Percentiles rank a stretch among this genome's conserved stretches.
Conservation (phyloP, 2,888 invertebrate species). For the Antheraea assamensis region DNA sequence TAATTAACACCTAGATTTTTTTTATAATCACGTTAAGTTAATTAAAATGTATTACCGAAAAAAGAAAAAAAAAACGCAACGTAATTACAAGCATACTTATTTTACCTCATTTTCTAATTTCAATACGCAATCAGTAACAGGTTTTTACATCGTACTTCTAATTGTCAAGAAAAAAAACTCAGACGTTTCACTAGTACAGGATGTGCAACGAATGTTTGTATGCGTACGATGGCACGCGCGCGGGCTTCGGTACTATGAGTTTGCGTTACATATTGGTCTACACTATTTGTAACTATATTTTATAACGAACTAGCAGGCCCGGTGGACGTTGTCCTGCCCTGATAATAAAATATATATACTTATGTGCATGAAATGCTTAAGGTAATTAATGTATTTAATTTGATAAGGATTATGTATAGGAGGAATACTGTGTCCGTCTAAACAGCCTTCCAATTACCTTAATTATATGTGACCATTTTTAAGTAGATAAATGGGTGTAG, state of each 20-base stretch:
- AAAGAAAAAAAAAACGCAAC: not conserved
- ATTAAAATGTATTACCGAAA: not conserved
- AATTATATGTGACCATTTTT: too few species aligned
- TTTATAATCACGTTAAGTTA: not conserved
- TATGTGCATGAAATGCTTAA: too few species aligned
- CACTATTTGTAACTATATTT: not conserved
- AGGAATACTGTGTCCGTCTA: too few species aligned
- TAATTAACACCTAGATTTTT: too few species aligned
- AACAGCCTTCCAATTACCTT: too few species aligned
- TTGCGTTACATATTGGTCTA: not conserved
- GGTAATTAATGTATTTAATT: too few species aligned
- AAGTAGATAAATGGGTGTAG: too few species aligned
- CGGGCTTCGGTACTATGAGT: not conserved
- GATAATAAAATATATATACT: too few species aligned
- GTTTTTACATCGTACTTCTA: not conserved
- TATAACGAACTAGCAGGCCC: too few species aligned
- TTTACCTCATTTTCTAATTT: conserved; percentile 8
- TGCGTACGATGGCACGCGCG: not conserved
- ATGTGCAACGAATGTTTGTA: not conserved
- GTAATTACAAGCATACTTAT: not conserved
- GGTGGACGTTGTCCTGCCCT: too few species aligned
- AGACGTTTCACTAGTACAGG: conserved; percentile 4
- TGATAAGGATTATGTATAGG: too few species aligned
- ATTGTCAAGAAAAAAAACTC: conserved; percentile 8
- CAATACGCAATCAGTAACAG: not conserved